These are phyloP conservation scores for Yponomeuta malinellus DNA, from an alignment of 2,888 invertebrate species.

Conservation along the genomic window DNA sequence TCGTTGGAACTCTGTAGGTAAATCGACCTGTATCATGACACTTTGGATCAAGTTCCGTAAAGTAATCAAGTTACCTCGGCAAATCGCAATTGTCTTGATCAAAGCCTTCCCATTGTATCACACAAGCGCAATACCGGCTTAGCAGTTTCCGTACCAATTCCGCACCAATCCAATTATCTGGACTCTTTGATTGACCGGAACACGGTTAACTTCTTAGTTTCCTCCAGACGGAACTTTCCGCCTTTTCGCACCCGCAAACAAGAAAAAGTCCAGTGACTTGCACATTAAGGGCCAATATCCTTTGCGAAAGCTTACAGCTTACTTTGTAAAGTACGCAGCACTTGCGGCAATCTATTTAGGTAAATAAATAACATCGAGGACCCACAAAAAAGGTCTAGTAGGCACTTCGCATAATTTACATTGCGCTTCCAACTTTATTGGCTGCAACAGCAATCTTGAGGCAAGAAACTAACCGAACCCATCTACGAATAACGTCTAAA, in stretches of 20 bases:
- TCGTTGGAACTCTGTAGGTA: no score
- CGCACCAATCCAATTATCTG: slow-evolving; percentile 11
- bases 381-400: not conserved
- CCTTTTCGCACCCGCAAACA: not conserved
- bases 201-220: slow-evolving; percentile 6
- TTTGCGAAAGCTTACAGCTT: not conserved
- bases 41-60: not conserved
- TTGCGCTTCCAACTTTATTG: slow-evolving; percentile 18
- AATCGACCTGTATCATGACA: not conserved
- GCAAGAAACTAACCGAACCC: not conserved
- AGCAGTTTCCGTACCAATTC: slow-evolving; percentile 4
- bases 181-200: slow-evolving; percentile 7
- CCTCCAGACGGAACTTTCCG: not conserved
- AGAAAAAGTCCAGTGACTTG: not conserved
- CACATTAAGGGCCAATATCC: not conserved
- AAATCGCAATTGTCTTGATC: not conserved
- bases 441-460: not conserved
- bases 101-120: not conserved
- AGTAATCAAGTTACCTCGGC: not conserved
- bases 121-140: not conserved
- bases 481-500: not conserved
- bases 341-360: not conserved
- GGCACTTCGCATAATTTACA: slow-evolving; percentile 18
- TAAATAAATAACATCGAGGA: not conserved
- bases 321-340: not conserved